Base-by-base conservation (phyloP, 2,888 invertebrate species). In the Biston stratarius region DNA sequence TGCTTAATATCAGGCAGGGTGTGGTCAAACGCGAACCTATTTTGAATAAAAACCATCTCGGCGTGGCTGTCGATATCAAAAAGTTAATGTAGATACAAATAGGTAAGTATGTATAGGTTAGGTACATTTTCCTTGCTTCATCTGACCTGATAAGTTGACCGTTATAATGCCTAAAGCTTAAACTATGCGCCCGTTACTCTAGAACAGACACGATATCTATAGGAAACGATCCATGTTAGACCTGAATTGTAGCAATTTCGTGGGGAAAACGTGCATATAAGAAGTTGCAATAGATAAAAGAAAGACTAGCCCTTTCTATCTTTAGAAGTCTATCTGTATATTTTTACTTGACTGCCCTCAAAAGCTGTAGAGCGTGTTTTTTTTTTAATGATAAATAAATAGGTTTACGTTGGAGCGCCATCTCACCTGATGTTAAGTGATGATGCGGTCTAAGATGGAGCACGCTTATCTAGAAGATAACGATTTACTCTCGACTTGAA, bases 181-280 rank as follows among this genome's bases (percentile, higher is more conserved):
- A 49, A 61, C 52, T 53, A 62, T 65, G 58, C 44, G 40, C 47
- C 72, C 73, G 74, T 74, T 74, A 73, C 62, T 71, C 70, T 71
- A 67, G 49, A 59, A 64, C 65, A 69, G 58, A 56, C 52, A 55
- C 34, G 55, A 56, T 51, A 45, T 59, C 59, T 70, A 64, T 67
- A 72, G 68, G 61, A 68, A 72, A 74, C 52, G 67, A 24, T 24
- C 64, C 74, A 71, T 74, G 71, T 71, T 69, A 70, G 68, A 65
- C 56, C 65, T 69, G 66, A 58, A 68, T 72, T 73, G 70, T 67
- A 64, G 74, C 71, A 73, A 73, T 73, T 72, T 72, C 51, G 69
- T 45, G 67, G 60, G 51, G 67, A 60, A 53, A 65, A 42, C 48
- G 42, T 45, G 45, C 7, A 59, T 24, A 47, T 33, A 47, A 34